Evolutionary conservation across 1,140 invertebrate species (phyloP), one percentile per base, ranked within the genome.

Genomic region (Procambarus virginalis): DNA sequence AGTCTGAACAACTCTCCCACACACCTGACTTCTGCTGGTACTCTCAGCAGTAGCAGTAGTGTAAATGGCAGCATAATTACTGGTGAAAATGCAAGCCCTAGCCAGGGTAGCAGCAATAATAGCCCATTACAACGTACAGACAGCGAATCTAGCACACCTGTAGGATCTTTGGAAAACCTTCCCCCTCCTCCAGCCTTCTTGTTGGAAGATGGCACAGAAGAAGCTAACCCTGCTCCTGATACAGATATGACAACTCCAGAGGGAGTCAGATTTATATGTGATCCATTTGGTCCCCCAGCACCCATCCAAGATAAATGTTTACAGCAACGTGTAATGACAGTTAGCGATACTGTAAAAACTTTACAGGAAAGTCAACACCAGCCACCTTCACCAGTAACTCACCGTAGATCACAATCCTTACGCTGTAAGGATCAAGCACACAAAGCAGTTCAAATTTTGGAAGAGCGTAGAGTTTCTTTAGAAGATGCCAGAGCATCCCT

Each of bases 271-370:
- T 91, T 70, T 84, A 81, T 84, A 4, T 79, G 84, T 83, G 91
- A 89, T 46, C 84, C 84, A 49, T 48, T 87, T 78, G 91, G 88
- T 68, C 91, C 86, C 6, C 86, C 91, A 79, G 86, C 91, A 84
- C 91, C 91, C 73, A 86, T 91, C 85, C 89, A 86, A 75, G 86
- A 92, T 58, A 81, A 90, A 81, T 78, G 78, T 58, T 58, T 90
- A 34, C 86, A 92, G 45, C 83, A 89, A 86, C 92, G 92, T 60
- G 78, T 58, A 34, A 92, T 95, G 76, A 96, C 96, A 93, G 97
- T 98, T n/a, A 97, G 97, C 3, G 97, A 98, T 93, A 97, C 97
- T 1, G 97, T 98, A 14, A 96, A 97, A 93, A 97, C 96, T 45
- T 93, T 98, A 85, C 97, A 97, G 0, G 97, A 97, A 93, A 93